Evolutionary conservation across 2,797 vertebrate species (phyloP).

Genomic region (Sparus aurata): DNA sequence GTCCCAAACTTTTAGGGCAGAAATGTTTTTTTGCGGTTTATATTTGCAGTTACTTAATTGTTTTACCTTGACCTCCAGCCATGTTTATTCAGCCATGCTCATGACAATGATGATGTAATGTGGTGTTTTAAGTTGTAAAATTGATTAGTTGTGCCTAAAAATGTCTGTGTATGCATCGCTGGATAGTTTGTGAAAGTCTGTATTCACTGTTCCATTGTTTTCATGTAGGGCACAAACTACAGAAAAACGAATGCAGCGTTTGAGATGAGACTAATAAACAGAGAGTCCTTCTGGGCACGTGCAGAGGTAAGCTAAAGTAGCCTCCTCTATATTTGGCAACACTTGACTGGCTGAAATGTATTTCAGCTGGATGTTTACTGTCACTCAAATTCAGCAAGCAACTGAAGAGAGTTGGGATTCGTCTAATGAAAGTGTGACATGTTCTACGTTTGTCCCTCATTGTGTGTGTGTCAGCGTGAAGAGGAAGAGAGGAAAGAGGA

Average conservation of each 20-base stretch:
- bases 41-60: not conserved
- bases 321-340: not conserved
- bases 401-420: not conserved
- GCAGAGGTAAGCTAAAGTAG: conserved; percentile 85
- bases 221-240: conserved; percentile 90
- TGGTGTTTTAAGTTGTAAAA: not conserved
- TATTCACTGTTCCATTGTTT: not conserved
- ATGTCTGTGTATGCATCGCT: not conserved
- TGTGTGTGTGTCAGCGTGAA: conserved; percentile 78
- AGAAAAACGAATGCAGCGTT: conserved; percentile 91
- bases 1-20: not conserved
- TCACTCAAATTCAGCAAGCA: not conserved
- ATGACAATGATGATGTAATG: not conserved
- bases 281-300: conserved; percentile 92
- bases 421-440: not conserved
- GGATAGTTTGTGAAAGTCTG: not conserved
- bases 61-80: not conserved
- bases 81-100: not conserved
- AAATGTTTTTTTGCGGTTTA: not conserved
- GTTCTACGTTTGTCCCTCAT: not conserved
- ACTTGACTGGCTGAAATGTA: conserved; percentile 3
- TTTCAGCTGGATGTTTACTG: not conserved
- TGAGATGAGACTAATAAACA: conserved; percentile 90
- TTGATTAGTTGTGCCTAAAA: not conserved
- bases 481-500: conserved; percentile 87